A percentile compares a stretch with the other conserved stretches of the same genome.
Evolutionary conservation across 2,113 vertebrate species (phyloP).

Genomic region (Neodon shergylaensis): DNA sequence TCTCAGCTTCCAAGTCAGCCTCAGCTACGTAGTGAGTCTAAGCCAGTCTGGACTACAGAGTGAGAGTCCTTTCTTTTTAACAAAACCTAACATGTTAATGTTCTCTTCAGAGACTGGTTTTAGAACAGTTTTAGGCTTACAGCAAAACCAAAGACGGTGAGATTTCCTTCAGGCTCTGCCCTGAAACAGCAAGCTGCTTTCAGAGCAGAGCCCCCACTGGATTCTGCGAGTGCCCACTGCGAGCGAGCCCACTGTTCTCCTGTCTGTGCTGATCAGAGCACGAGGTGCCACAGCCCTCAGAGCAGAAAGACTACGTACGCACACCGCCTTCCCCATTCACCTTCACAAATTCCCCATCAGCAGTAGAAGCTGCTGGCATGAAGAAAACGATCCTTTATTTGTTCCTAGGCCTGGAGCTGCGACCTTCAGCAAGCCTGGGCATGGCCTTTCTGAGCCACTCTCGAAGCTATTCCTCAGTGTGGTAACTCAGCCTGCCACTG

Average conservation of each 20-base stretch:
- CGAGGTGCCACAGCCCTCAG: not conserved
- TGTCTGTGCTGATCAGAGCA: not conserved
- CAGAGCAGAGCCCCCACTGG: not conserved
- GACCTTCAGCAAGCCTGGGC: not conserved
- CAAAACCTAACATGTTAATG: not conserved
- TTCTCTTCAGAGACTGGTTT: not conserved
- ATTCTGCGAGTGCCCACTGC: not conserved
- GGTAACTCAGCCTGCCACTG: not conserved
- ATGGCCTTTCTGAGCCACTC: not conserved
- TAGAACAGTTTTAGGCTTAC: not conserved
- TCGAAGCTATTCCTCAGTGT: no score
- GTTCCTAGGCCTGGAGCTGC: not conserved
- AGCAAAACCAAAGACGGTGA: not conserved
- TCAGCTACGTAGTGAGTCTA: not conserved
- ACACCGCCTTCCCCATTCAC: accelerated
- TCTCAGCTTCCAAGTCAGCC: not conserved
- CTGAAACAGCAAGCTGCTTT: not conserved
- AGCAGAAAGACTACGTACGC: not conserved
- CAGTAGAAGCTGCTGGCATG: not conserved
- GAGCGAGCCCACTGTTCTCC: not conserved
- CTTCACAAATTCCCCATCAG: not conserved
- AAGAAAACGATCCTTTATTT: not conserved
- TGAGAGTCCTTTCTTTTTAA: not conserved
- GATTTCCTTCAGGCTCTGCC: not conserved
- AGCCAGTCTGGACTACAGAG: not conserved